Evolutionary conservation across 2,797 vertebrate species (phyloP).

Genomic region (Pempheris klunzingeri): DNA sequence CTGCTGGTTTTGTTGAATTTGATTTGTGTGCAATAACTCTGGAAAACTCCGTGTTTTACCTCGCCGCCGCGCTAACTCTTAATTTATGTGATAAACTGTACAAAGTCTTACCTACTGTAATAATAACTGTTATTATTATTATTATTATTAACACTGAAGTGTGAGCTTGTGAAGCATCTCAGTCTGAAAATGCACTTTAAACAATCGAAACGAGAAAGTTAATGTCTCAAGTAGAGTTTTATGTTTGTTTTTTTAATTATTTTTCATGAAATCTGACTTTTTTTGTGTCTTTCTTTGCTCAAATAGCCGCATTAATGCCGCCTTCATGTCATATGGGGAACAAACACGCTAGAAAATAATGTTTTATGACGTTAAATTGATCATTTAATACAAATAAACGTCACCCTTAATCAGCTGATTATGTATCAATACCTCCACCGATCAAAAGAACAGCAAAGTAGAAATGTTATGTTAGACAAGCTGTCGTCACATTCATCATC

Average conservation of each 20-base stretch:
- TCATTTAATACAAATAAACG: too few relatives aligned
- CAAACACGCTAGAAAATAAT: too few relatives aligned
- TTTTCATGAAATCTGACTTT: background rate
- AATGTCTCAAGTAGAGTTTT: background rate
- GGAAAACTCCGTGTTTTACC: conserved; percentile 33
- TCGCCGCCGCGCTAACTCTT: conserved; percentile 41
- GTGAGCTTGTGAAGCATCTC: conserved; percentile 56
- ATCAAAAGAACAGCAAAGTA: too few relatives aligned
- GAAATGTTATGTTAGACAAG: too few relatives aligned
- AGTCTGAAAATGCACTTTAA: conserved; percentile 79
- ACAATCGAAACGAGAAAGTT: background rate
- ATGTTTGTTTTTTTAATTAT: background rate
- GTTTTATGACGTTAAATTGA: background rate
- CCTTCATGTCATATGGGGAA: conserved; percentile 21
- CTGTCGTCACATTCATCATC: too few relatives aligned
- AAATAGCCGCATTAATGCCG: conserved; percentile 5
- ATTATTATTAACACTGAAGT: conserved; percentile 43
- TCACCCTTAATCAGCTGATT: too few relatives aligned
- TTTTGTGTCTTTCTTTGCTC: background rate
- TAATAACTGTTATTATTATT: conserved; percentile 29
- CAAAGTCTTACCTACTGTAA: conserved; percentile 49
- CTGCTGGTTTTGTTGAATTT: conserved; percentile 46
- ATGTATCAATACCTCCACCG: too few relatives aligned
- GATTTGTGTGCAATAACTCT: conserved; percentile 63
- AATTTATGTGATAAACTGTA: conserved; percentile 65